Evolutionary conservation across 2,113 vertebrate species (phyloP), one percentile per base, ranked within the genome.

Genomic region (Pluvialis apricaria): DNA sequence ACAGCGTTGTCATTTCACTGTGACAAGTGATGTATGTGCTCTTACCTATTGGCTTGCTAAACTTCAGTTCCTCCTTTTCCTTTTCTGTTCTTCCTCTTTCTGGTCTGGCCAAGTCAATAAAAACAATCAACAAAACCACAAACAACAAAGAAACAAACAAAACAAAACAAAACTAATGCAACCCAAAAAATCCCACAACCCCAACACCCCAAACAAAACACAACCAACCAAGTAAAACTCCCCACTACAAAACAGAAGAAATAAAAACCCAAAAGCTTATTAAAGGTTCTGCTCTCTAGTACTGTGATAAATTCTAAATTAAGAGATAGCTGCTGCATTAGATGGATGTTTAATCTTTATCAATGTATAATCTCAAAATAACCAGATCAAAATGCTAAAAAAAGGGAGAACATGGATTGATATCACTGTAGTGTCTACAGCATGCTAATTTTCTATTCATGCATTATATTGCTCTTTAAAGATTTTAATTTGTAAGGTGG

Each of bases 171-270:
- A 52, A 18, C n/a, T n/a, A 18, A 11, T 2, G 4, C 36, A 17
- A 16, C 12, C 16, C 3, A 3, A 25, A 64, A 45, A 15, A 0
- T 0, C 5, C 19, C 15, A 47, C 16, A 62, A 38, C 5, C 12
- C 5, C 3, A 2, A n/a, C 11, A 2, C 8, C 7, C 40, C 31
- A 52, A 80, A 68, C 18, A 58, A 64, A 84, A 40, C 20, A 29
- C 5, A 24, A 22, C 7, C 9, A 51, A 28, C n/a, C 14, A 82
- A 62, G 10, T 18, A 49, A 42, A 94, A 45, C 20, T 60, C 20
- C 1, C 2, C 24, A 4, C 31, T 24, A 13, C 8, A 77, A 71
- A 86, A 4, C 22, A 80, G 24, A 60, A 78, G 10, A 65, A 91
- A 45, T 57, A 47, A 81, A 66, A 3, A 3, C 6, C 32, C 4